Evolutionary conservation across 2,113 vertebrate species (phyloP).

Genomic region (Chloroceryle aenea): DNA sequence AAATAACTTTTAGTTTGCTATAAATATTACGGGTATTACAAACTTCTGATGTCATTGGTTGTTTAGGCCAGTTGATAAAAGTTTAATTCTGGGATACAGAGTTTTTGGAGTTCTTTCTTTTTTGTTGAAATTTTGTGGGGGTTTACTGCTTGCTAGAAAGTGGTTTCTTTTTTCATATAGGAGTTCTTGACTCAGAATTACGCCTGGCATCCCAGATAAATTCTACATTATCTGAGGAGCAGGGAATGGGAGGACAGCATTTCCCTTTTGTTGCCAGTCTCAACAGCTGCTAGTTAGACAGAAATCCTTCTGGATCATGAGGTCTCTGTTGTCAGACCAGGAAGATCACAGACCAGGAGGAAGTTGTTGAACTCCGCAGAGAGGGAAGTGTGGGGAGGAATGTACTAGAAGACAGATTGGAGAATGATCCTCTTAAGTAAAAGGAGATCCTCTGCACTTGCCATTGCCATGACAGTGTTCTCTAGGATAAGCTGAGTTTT

Average conservation of each 20-base stretch:
- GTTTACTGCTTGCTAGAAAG: background rate
- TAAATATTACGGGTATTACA: background rate
- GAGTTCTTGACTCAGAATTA: background rate
- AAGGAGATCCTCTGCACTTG: background rate
- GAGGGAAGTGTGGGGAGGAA: background rate
- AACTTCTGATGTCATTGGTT: background rate
- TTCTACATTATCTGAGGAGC: background rate
- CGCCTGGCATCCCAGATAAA: background rate
- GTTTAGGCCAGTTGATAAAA: background rate
- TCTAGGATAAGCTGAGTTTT: background rate
- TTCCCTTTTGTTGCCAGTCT: background rate
- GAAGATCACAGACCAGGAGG: background rate
- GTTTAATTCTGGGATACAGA: background rate
- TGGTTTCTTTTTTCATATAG: background rate
- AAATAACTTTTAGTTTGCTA: background rate
- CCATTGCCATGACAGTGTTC: background rate
- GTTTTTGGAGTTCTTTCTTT: rapidly evolving
- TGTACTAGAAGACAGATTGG: background rate
- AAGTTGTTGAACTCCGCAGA: background rate
- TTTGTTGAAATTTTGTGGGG: background rate
- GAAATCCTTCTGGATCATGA: background rate
- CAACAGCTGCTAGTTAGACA: background rate
- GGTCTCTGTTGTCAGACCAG: background rate
- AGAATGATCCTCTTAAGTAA: background rate
- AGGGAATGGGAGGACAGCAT: background rate